A percentile compares a stretch with the other conserved stretches of the same genome.
Conservation (phyloP, 2,797 vertebrate species). For the Chanos chanos region DNA sequence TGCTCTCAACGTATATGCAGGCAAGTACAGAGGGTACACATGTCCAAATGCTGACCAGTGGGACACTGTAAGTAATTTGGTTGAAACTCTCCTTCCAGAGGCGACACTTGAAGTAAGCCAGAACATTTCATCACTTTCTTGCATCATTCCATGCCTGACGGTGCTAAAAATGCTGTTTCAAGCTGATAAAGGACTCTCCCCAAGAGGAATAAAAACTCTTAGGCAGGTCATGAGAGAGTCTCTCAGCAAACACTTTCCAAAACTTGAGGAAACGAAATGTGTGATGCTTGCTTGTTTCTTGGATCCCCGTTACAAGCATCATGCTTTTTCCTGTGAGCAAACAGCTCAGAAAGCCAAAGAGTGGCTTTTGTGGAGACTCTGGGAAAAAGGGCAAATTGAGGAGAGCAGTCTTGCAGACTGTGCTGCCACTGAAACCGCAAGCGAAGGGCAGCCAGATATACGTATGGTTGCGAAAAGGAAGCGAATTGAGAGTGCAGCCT, state of each 20-base stretch:
- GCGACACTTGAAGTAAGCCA: constrained; percentile 19
- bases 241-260: constrained; percentile 13
- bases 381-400: no score
- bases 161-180: constrained; percentile 29
- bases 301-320: constrained; percentile 30
- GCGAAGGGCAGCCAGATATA: constrained; percentile 10
- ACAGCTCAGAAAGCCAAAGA: constrained; percentile 29
- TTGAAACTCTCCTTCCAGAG: constrained; percentile 18
- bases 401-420: no score
- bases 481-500: no score
- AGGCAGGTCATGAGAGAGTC: constrained; percentile 11
- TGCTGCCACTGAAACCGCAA: constrained; percentile 10
- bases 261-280: constrained; percentile 11
- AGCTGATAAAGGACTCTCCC: constrained; percentile 9
- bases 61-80: constrained; percentile 14
- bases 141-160: constrained; percentile 21
- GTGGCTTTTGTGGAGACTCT: constrained; percentile 27
- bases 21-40: neutral
- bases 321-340: constrained; percentile 21
- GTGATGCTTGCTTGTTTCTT: constrained; percentile 32
- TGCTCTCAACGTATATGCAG: constrained; percentile 3
- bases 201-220: constrained; percentile 5
- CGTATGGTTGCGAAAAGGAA: no score
- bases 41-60: constrained; percentile 15
- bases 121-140: constrained; percentile 12